phyloP scores from a whole-genome alignment of 2,797 vertebrate species.

The Lophius americanus region DNA sequence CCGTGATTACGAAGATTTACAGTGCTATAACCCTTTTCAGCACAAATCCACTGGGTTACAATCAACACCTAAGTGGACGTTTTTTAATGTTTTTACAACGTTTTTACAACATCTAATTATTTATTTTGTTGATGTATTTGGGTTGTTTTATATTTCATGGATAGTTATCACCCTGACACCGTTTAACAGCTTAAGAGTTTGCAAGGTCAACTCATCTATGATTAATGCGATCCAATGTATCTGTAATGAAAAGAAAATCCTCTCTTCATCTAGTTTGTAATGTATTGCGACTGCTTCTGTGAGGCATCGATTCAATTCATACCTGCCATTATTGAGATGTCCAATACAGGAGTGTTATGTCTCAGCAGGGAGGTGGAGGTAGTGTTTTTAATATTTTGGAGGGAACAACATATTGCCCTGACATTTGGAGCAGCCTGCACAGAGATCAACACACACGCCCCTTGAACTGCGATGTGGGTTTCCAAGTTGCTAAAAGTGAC shows the following conservation, averaged over 20 bases:
- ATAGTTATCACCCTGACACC: background rate
- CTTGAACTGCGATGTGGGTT: too few relatives aligned
- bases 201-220: background rate
- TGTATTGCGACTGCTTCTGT: background rate
- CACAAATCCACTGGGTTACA: background rate
- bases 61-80: too few relatives aligned
- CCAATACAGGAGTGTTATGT: too few relatives aligned
- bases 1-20: background rate
- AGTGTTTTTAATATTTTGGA: too few relatives aligned
- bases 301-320: background rate
- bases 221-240: background rate
- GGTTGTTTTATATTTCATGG: background rate
- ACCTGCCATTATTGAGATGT: too few relatives aligned
- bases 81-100: background rate
- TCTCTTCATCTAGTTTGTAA: background rate
- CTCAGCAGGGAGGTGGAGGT: too few relatives aligned
- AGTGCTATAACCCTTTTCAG: background rate
- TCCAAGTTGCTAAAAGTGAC: too few relatives aligned
- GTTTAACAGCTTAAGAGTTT: background rate
- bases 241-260: background rate
- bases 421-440: too few relatives aligned
- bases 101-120: background rate
- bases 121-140: background rate
- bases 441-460: too few relatives aligned
- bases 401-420: too few relatives aligned